Conservation (phyloP, 2,113 vertebrate species). For the Salvelinus namaycush region DNA sequence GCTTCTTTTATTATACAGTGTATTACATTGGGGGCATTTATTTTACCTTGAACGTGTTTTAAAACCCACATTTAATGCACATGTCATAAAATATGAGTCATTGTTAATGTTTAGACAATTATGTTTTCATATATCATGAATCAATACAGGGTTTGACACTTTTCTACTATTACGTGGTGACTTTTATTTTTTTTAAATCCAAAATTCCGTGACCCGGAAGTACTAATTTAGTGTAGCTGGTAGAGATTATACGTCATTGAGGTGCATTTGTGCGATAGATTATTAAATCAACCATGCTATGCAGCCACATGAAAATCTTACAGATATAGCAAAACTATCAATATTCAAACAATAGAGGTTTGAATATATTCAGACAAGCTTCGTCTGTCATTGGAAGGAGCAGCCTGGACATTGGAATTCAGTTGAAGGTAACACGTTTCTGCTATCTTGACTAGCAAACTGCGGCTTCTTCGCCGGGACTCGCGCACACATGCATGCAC, state of each 20-base stretch:
- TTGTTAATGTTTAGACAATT: too few species aligned
- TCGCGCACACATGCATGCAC: neutral
- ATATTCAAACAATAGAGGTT: neutral
- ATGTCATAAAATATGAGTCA: too few species aligned
- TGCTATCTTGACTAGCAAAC: neutral
- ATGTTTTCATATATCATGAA: too few species aligned
- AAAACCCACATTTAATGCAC: too few species aligned
- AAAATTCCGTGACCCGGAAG: too few species aligned
- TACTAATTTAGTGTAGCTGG: too few species aligned
- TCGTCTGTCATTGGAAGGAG: slow-evolving; percentile 3
- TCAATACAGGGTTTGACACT: too few species aligned
- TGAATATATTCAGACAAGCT: neutral
- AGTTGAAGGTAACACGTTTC: slow-evolving; percentile 49
- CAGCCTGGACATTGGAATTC: slow-evolving; percentile 41
- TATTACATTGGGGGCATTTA: too few species aligned
- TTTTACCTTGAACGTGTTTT: too few species aligned
- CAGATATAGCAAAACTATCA: neutral
- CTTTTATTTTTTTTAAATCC: too few species aligned
- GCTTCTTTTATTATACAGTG: too few species aligned
- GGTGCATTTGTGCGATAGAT: slow-evolving; percentile 49
- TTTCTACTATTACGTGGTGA: too few species aligned
- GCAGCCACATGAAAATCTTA: neutral
- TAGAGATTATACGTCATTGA: slow-evolving; percentile 66
- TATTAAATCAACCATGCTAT: neutral
- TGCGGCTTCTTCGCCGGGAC: neutral